Conservation (phyloP, 2,797 vertebrate genomes). For the Chelonia mydas region DNA sequence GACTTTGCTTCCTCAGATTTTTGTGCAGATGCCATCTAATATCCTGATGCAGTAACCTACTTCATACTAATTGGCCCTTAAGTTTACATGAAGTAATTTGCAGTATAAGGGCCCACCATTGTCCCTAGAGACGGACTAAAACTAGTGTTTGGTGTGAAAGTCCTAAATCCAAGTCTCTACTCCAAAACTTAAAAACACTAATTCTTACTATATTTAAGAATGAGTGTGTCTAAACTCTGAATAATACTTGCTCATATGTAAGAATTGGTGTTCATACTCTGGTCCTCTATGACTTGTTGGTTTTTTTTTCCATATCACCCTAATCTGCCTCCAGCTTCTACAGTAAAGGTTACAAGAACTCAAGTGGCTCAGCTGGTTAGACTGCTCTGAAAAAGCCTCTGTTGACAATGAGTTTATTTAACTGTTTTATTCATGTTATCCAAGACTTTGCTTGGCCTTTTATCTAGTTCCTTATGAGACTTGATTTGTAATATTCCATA, state of each 20-base stretch:
- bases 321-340: neutral
- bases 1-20: neutral
- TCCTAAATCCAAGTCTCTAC: neutral
- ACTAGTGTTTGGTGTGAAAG: neutral
- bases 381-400: neutral
- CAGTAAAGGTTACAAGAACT: neutral
- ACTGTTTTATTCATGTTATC: neutral
- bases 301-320: accelerated
- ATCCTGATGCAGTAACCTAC: neutral
- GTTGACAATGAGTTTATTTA: neutral
- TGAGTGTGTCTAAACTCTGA: neutral
- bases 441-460: neutral
- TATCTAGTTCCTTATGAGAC: neutral
- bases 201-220: neutral
- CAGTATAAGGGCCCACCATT: neutral
- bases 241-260: neutral
- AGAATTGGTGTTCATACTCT: neutral
- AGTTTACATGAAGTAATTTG: neutral
- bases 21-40: neutral
- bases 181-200: neutral
- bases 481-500: neutral
- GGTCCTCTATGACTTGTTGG: neutral
- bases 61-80: neutral
- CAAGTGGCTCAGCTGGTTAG: neutral
- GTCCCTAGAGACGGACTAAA: neutral